A percentile compares a stretch with the other conserved stretches of the same genome.
Evolutionary conservation across 2,113 vertebrate species (phyloP).

Genomic region (Butorides virescens): DNA sequence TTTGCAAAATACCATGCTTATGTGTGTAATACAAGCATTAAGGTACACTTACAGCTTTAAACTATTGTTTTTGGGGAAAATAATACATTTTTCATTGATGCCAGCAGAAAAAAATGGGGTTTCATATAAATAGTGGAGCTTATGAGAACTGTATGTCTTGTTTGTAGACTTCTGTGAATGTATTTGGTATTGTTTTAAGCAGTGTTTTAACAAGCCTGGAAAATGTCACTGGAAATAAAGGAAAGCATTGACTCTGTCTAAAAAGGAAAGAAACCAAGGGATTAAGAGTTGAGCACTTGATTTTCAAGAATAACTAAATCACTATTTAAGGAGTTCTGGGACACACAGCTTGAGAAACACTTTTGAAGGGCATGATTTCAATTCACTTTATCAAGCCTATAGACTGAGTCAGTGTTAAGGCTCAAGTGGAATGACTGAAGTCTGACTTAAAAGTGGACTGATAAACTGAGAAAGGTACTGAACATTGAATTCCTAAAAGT

Average conservation of each 20-base stretch:
- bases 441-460: neutral
- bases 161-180: neutral
- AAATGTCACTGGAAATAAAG: neutral
- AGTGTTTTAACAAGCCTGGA: neutral
- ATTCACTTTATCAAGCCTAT: neutral
- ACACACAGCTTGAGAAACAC: neutral
- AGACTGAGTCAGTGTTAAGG: neutral
- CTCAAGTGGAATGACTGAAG: neutral
- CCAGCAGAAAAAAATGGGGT: neutral
- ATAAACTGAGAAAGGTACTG: neutral
- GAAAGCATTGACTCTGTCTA: neutral
- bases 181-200: neutral
- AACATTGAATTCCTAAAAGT: neutral
- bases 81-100: constrained; percentile 26
- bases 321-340: neutral
- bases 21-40: neutral
- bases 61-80: neutral
- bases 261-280: neutral
- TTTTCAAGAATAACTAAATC: neutral
- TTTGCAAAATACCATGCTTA: constrained; percentile 34
- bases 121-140: neutral
- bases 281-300: neutral
- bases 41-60: constrained; percentile 27
- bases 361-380: neutral
- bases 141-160: neutral